Evolutionary conservation across 2,113 vertebrate genomes (phyloP).

Genomic region (Passer domesticus): DNA sequence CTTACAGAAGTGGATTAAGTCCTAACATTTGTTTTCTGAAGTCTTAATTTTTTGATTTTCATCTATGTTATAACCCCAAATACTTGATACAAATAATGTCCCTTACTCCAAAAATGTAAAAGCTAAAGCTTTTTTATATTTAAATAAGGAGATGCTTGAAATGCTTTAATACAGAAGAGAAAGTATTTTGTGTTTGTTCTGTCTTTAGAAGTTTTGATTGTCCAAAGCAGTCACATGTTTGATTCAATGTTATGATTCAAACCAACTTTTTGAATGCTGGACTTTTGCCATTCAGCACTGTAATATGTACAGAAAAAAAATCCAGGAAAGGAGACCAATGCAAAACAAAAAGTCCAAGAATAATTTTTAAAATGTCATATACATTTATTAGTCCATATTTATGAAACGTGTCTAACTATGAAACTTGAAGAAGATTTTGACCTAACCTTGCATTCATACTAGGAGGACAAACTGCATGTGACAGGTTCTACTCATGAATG

Average conservation of each 20-base stretch:
- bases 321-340: background rate
- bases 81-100: background rate
- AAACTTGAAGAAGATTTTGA: slow-evolving; percentile 28
- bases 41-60: background rate
- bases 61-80: background rate
- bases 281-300: background rate
- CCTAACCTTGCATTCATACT: background rate
- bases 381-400: background rate
- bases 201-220: background rate
- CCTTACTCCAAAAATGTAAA: background rate
- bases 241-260: background rate
- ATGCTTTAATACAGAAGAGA: background rate
- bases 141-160: background rate
- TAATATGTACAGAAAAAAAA: background rate
- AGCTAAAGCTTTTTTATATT: background rate
- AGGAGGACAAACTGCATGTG: slow-evolving; percentile 32
- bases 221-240: background rate
- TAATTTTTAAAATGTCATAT: background rate
- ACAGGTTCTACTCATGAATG: slow-evolving; percentile 19
- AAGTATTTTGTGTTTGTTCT: background rate
- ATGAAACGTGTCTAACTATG: background rate
- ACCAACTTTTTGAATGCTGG: background rate
- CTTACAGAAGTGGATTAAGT: background rate
- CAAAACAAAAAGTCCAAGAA: background rate
- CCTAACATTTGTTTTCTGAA: background rate